Evolutionary conservation across 2,888 invertebrate species (phyloP).

Genomic region (Fragum whitleyi): DNA sequence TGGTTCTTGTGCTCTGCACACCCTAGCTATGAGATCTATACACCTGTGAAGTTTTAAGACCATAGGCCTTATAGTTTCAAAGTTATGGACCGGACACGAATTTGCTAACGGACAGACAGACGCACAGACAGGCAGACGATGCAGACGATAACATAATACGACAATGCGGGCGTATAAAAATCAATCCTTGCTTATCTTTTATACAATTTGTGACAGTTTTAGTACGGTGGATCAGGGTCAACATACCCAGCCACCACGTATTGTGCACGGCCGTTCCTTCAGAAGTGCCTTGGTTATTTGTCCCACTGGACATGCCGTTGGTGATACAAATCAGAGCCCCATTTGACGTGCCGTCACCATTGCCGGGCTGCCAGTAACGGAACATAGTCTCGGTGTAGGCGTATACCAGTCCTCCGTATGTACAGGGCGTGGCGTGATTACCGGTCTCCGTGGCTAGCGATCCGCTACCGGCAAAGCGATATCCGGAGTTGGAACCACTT

Average conservation of each 20-base stretch:
- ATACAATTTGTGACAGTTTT: too few species aligned
- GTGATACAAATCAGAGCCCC: slow-evolving; percentile 31
- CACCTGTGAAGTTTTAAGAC: too few species aligned
- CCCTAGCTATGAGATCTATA: too few species aligned
- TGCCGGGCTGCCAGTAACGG: slow-evolving; percentile 32
- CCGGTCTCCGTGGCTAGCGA: background rate
- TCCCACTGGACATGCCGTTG: slow-evolving; percentile 13
- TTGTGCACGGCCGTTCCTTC: slow-evolving; percentile 12
- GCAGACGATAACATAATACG: too few species aligned
- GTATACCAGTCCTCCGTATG: slow-evolving; percentile 34
- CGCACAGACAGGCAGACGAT: too few species aligned
- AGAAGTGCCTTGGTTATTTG: slow-evolving; percentile 22
- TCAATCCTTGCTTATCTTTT: too few species aligned
- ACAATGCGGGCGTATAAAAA: too few species aligned
- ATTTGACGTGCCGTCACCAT: background rate
- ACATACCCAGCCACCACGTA: slow-evolving; percentile 21
- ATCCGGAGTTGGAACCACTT: slow-evolving; percentile 13
- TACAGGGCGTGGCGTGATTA: slow-evolving; percentile 7
- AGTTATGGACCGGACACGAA: too few species aligned
- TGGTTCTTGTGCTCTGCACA: too few species aligned
- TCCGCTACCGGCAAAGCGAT: slow-evolving; percentile 28
- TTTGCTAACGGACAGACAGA: too few species aligned
- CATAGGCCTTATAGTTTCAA: too few species aligned
- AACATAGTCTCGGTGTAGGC: slow-evolving; percentile 19
- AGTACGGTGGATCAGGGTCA: too few species aligned